Conservation (phyloP, 2,888 invertebrate species). For the Eilema caniola region DNA sequence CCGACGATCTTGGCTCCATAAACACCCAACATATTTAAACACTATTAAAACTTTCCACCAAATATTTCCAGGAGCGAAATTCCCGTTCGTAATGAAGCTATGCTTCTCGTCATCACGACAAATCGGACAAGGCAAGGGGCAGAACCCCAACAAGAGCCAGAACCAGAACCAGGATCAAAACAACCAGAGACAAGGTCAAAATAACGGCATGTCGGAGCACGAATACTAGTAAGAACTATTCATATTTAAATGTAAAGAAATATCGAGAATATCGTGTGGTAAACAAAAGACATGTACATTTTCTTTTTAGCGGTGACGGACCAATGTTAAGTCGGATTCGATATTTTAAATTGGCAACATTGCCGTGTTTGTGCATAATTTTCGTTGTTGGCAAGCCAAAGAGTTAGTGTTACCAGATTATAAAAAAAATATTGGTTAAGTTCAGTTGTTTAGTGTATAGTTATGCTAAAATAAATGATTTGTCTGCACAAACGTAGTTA, state of each 20-base stretch:
- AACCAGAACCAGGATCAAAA: constrained; percentile 48
- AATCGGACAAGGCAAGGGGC: constrained; percentile 83
- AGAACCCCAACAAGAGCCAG: constrained; percentile 65
- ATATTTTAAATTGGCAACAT: constrained; percentile 53
- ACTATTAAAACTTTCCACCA: neutral
- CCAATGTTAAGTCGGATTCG: constrained; percentile 75
- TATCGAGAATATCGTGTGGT: constrained; percentile 52
- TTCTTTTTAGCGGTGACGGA: constrained; percentile 71
- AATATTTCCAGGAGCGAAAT: constrained; percentile 94
- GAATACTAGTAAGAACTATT: constrained; percentile 80
- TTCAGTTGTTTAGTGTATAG: constrained; percentile 47
- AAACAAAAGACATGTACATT: constrained; percentile 78
- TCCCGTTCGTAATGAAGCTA: constrained; percentile 99
- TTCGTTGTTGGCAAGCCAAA: constrained; percentile 60
- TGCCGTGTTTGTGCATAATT: constrained; percentile 51
- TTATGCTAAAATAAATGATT: constrained; percentile 38
- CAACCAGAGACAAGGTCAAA: constrained; percentile 64
- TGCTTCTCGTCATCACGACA: constrained; percentile 95
- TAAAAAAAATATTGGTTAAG: constrained; percentile 38
- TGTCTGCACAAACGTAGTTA: constrained; percentile 60
- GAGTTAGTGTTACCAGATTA: constrained; percentile 64
- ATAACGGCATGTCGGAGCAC: constrained; percentile 77
- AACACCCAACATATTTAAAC: no score
- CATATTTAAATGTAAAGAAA: constrained; percentile 43
- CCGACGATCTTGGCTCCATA: no score